Conservation (phyloP, 2,113 vertebrate genomes). For the Sphaerodactylus townsendi region DNA sequence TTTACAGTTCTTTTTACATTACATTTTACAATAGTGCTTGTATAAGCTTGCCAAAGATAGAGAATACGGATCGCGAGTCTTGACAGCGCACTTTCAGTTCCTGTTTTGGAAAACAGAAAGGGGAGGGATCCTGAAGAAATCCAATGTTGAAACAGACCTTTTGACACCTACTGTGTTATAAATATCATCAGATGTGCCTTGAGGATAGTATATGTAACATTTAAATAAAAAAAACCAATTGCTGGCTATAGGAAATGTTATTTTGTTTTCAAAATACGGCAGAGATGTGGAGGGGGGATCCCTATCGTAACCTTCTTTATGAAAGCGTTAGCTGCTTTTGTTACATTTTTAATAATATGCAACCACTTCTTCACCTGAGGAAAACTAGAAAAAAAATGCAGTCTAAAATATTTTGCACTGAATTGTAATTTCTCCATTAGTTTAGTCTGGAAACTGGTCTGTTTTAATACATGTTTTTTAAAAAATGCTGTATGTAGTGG, state of each 20-base stretch:
- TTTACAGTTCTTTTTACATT: constrained; percentile 86
- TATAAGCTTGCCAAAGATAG: constrained; percentile 99
- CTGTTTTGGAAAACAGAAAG: constrained; percentile 86
- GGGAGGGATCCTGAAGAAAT: constrained; percentile 86
- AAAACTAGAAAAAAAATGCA: constrained; percentile 91
- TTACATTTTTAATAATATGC: constrained; percentile 98
- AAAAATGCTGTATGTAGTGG: constrained; percentile 84
- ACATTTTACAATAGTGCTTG: constrained; percentile 96
- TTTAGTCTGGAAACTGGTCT: constrained; percentile 94
- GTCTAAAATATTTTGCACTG: constrained; percentile 98
- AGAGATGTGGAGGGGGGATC: constrained; percentile 78
- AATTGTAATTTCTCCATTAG: constrained; percentile 93
- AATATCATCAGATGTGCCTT: constrained; percentile 99
- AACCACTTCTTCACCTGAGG: constrained; percentile 97
- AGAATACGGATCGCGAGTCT: constrained; percentile 92
- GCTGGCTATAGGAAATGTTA: constrained; percentile 93
- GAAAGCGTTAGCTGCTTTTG: constrained; percentile 98
- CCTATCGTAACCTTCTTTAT: constrained; percentile 88
- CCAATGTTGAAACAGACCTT: constrained; percentile 80
- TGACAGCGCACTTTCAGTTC: constrained; percentile 91
- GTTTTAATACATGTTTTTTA: constrained; percentile 86
- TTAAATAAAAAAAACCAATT: constrained; percentile 84
- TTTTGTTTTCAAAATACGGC: constrained; percentile 88
- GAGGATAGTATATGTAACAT: constrained; percentile 96
- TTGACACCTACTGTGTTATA: constrained; percentile 91